Evolutionary conservation across 2,797 vertebrate species (phyloP).

Genomic region (Bradypodion pumilum): DNA sequence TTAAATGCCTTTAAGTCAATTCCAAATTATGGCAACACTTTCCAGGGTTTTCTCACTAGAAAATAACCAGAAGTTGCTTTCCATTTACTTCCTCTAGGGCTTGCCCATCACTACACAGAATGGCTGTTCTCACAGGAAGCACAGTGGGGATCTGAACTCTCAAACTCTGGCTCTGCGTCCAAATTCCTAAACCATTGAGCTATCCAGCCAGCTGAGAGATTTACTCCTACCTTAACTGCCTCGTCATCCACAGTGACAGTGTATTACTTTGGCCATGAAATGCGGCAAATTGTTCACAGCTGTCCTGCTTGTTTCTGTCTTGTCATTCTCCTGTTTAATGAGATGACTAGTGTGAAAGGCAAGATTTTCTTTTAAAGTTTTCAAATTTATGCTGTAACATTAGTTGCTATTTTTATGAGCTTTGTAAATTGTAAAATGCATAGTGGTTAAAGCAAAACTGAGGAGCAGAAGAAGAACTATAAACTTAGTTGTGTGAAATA

Average conservation of each 20-base stretch:
- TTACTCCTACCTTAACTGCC: slow-evolving; percentile 61
- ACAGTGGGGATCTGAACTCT: no score
- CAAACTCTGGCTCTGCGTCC: no score
- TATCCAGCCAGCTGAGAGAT: no score
- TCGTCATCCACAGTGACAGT: slow-evolving; percentile 53
- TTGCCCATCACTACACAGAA: no score
- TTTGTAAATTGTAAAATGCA: slow-evolving; percentile 19
- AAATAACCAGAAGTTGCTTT: no score
- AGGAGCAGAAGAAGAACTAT: not conserved
- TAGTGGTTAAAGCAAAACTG: not conserved
- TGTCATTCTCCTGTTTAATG: slow-evolving; percentile 46
- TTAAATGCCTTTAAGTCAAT: no score
- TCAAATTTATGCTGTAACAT: slow-evolving; percentile 37
- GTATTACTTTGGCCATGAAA: slow-evolving; percentile 44
- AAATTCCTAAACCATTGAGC: no score
- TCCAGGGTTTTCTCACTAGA: no score
- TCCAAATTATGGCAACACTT: no score
- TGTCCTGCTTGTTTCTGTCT: slow-evolving; percentile 43
- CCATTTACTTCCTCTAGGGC: no score
- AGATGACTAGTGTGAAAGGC: slow-evolving; percentile 20
- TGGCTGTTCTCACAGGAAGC: no score
- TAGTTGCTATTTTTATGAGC: slow-evolving; percentile 20
- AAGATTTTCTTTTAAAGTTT: not conserved
- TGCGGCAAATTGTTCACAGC: slow-evolving; percentile 45
- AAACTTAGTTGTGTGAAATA: no score